Evolutionary conservation across 1,140 invertebrate species (phyloP).

Genomic region (Drosophila suzukii): DNA sequence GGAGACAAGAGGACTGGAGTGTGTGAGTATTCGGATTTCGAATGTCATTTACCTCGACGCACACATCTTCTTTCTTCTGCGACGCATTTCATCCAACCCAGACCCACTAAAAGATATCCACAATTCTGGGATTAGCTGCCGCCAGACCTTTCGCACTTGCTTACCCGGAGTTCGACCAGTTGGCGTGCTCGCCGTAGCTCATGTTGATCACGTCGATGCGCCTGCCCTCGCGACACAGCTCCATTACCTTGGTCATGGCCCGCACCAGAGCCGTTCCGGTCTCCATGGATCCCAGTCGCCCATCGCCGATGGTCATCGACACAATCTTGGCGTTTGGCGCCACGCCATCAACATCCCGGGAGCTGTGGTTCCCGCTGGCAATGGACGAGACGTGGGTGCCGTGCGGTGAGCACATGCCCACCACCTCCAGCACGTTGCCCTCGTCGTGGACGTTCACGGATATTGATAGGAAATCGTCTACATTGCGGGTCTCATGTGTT

Average conservation of each 20-base stretch:
- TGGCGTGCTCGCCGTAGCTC: conserved; percentile 98
- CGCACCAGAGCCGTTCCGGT: conserved; percentile 96
- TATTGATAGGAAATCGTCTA: conserved; percentile 95
- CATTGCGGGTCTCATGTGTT: conserved; percentile 91
- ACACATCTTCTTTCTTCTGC: conserved; percentile 36
- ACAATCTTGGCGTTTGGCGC: conserved; percentile 98
- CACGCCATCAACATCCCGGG: conserved; percentile 96
- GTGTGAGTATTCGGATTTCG: conserved; percentile 29
- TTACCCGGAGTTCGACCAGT: conserved; percentile 96
- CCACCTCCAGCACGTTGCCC: conserved; percentile 96
- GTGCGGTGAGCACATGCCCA: conserved; percentile 96
- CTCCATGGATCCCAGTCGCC: conserved; percentile 96
- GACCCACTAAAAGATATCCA: conserved; percentile 37
- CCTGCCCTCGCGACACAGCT: conserved; percentile 86
- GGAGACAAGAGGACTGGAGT: conserved; percentile 43
- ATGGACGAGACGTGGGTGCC: conserved; percentile 99
- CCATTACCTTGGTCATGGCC: conserved; percentile 95
- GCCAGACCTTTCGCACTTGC: conserved; percentile 37
- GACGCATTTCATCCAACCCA: conserved; percentile 32
- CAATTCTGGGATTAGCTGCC: conserved; percentile 10
- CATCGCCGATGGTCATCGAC: conserved; percentile 96
- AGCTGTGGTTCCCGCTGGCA: conserved; percentile 95
- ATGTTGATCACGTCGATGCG: conserved; percentile 97
- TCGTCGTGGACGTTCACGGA: conserved; percentile 97
- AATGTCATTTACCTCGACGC: conserved; percentile 39